A percentile compares a stretch with the other conserved stretches of the same genome.
These are phyloP conservation scores for Schizothorax lantsangensis DNA, from an alignment of 2,797 vertebrate genomes.

Conservation along the genomic window DNA sequence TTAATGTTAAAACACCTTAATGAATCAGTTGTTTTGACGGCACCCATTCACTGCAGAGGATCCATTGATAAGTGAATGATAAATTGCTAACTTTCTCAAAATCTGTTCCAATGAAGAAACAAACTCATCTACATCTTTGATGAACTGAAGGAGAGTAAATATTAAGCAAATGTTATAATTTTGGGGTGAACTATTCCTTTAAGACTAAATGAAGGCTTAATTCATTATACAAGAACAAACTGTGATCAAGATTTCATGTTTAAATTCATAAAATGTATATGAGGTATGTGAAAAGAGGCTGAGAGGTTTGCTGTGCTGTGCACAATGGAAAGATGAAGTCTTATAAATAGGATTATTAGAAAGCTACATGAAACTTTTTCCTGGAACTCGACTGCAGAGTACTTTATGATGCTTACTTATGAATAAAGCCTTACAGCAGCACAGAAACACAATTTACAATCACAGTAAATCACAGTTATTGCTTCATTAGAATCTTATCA, in stretches of 20 bases:
- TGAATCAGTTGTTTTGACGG: not conserved
- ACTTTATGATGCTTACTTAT: slow-evolving; percentile 9
- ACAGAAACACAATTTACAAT: slow-evolving; percentile 13
- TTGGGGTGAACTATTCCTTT: not conserved
- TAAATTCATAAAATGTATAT: slow-evolving; percentile 7
- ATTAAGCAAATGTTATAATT: not conserved
- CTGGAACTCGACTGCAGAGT: slow-evolving; percentile 17
- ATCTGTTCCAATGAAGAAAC: too few species aligned
- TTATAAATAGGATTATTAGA: not conserved
- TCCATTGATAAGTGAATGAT: not conserved
- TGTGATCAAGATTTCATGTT: not conserved
- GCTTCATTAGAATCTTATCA: slow-evolving; percentile 35
- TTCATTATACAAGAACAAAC: not conserved
- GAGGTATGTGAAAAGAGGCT: not conserved
- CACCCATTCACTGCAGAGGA: not conserved
- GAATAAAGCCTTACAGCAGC: slow-evolving; percentile 9
- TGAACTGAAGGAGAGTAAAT: too few species aligned
- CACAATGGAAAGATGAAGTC: slow-evolving; percentile 2
- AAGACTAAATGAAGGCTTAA: not conserved
- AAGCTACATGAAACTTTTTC: slow-evolving; percentile 1
- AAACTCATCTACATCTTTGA: too few species aligned
- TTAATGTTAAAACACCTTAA: not conserved
- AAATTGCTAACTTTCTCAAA: not conserved
- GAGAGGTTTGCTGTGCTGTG: not conserved
- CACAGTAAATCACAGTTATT: slow-evolving; percentile 11